These are phyloP conservation scores for Conger conger DNA, from an alignment of 2,113 vertebrate genomes.

Conservation along the genomic window DNA sequence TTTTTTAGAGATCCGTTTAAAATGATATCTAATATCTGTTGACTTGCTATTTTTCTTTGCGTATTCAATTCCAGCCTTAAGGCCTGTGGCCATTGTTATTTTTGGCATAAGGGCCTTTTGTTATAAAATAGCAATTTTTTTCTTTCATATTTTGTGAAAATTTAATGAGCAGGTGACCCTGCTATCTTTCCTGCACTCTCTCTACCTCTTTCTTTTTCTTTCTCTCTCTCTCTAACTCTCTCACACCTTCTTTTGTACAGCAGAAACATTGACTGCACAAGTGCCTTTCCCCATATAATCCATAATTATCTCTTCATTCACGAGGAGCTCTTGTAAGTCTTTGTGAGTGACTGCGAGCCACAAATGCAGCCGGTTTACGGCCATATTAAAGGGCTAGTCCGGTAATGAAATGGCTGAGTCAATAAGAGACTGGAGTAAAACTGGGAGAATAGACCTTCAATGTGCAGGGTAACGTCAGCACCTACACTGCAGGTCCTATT, in stretches of 20 bases:
- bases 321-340: background rate
- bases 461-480: background rate
- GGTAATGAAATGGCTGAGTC: no score
- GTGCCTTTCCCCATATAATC: background rate
- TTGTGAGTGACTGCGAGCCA: background rate
- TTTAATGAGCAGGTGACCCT: no score
- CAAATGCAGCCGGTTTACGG: background rate
- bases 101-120: background rate
- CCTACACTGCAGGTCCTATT: background rate
- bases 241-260: background rate
- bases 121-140: background rate
- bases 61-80: no score
- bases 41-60: no score
- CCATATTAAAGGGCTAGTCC: no score
- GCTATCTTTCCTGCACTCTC: no score
- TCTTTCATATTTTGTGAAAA: no score
- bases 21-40: no score
- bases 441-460: constrained; percentile 11
- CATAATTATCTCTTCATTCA: background rate
- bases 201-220: background rate
- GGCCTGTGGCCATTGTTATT: no score
- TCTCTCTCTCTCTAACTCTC: background rate
- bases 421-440: constrained; percentile 1
- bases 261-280: background rate
- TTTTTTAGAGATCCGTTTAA: no score